Conservation (phyloP, 2,797 vertebrate genomes). For the Iguana delicatissima region DNA sequence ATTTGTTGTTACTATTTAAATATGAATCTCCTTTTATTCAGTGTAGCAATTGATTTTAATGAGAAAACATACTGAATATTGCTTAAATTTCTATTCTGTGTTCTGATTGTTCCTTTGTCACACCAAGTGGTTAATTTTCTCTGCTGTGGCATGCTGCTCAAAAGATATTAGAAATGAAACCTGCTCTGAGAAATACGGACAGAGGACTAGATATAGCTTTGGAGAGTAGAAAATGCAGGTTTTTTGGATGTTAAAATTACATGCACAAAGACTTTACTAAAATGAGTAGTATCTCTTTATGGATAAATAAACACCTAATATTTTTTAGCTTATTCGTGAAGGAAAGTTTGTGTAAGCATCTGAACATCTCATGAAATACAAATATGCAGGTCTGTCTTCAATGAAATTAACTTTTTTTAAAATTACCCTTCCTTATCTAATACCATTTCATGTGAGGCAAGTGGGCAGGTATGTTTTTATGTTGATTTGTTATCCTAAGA, state of each 20-base stretch:
- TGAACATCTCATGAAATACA: background rate
- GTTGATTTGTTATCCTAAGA: background rate
- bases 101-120: slow-evolving; percentile 8
- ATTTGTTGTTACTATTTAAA: slow-evolving; percentile 49
- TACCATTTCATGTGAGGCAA: background rate
- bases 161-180: slow-evolving; percentile 39
- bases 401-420: background rate
- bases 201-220: slow-evolving; percentile 28
- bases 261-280: slow-evolving; percentile 8
- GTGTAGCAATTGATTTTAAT: slow-evolving; percentile 59
- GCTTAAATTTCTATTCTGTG: slow-evolving; percentile 46
- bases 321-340: slow-evolving; percentile 14
- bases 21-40: slow-evolving; percentile 60
- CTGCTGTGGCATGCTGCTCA: slow-evolving; percentile 47
- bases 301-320: background rate
- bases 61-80: slow-evolving; percentile 48
- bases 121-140: slow-evolving; percentile 34
- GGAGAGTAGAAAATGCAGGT: background rate
- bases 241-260: slow-evolving; percentile 30
- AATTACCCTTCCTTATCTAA: background rate
- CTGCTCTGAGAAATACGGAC: slow-evolving; percentile 17
- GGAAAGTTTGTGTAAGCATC: slow-evolving; percentile 13
- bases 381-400: slow-evolving; percentile 19
- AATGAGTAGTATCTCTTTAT: background rate
- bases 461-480: background rate